Evolutionary conservation across 2,888 invertebrate species (phyloP).

Genomic region (Nysson spinosus): DNA sequence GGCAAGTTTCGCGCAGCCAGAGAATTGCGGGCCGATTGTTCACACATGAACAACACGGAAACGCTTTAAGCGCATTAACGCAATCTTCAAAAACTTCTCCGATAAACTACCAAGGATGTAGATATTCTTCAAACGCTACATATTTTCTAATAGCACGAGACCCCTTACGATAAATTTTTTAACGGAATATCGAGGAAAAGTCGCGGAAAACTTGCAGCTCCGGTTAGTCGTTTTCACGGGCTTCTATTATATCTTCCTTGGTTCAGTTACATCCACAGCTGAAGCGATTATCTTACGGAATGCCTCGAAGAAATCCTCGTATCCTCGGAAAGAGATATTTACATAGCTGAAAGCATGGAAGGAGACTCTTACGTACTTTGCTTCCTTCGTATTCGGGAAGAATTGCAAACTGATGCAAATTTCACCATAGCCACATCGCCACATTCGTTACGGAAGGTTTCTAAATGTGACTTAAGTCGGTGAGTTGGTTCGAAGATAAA

Average conservation of each 20-base stretch:
- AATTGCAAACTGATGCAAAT: constrained; percentile 68
- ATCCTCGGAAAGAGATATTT: constrained; percentile 51
- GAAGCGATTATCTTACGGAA: constrained; percentile 32
- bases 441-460: constrained; percentile 55
- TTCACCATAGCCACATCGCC: constrained; percentile 52
- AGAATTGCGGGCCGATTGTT: constrained; percentile 31
- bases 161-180: neutral
- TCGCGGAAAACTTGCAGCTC: constrained; percentile 3
- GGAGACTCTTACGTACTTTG: constrained; percentile 61
- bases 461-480: constrained; percentile 13
- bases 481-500: constrained; percentile 1
- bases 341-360: constrained; percentile 63
- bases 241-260: constrained; percentile 25
- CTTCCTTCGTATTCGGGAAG: constrained; percentile 53
- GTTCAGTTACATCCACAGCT: constrained; percentile 32
- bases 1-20: constrained; percentile 18
- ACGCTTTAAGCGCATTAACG: constrained; percentile 27
- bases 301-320: constrained; percentile 40
- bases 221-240: constrained; percentile 36
- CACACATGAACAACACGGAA: constrained; percentile 20
- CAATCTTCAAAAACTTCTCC: constrained; percentile 14
- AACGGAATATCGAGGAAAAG: constrained; percentile 14
- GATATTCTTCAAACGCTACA: constrained; percentile 11
- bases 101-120: constrained; percentile 13
- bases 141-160: constrained; percentile 20